phyloP scores from a whole-genome alignment of 2,113 vertebrate genomes.

The Macrotis lagotis region DNA sequence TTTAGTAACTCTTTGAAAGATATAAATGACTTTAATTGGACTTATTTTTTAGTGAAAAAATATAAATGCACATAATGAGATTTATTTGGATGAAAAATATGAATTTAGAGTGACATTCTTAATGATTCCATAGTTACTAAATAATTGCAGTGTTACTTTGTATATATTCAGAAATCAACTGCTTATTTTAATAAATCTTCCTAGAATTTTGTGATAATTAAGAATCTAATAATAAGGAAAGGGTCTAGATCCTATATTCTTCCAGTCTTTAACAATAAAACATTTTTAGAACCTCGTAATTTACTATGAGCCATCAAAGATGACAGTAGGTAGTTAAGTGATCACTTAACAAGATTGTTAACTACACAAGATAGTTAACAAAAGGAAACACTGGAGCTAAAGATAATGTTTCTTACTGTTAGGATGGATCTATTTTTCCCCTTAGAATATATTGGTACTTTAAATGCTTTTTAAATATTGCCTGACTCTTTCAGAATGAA shows the following conservation, averaged over 20 bases:
- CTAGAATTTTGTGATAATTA: background rate
- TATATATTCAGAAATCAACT: background rate
- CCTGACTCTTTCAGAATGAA: too few relatives aligned
- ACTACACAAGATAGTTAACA: too few relatives aligned
- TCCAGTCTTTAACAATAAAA: background rate
- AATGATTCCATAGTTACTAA: background rate
- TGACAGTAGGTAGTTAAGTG: too few relatives aligned
- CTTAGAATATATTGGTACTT: too few relatives aligned
- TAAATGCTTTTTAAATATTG: too few relatives aligned
- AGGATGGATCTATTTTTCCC: too few relatives aligned
- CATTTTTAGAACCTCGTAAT: too few relatives aligned
- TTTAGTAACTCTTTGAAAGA: background rate
- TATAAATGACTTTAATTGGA: background rate
- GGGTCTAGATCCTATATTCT: background rate
- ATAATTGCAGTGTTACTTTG: background rate
- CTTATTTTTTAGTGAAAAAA: background rate
- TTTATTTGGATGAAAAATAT: background rate
- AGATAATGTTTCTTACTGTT: too few relatives aligned
- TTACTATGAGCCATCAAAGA: too few relatives aligned
- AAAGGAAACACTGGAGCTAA: too few relatives aligned
- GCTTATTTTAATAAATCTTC: background rate
- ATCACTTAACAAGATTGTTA: too few relatives aligned
- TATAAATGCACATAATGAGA: too few relatives aligned
- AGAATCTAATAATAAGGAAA: background rate
- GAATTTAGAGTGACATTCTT: background rate